Percentiles rank a stretch among this genome's conserved stretches.
Conservation (phyloP, 2,797 vertebrate genomes). For the Sciaenops ocellatus region DNA sequence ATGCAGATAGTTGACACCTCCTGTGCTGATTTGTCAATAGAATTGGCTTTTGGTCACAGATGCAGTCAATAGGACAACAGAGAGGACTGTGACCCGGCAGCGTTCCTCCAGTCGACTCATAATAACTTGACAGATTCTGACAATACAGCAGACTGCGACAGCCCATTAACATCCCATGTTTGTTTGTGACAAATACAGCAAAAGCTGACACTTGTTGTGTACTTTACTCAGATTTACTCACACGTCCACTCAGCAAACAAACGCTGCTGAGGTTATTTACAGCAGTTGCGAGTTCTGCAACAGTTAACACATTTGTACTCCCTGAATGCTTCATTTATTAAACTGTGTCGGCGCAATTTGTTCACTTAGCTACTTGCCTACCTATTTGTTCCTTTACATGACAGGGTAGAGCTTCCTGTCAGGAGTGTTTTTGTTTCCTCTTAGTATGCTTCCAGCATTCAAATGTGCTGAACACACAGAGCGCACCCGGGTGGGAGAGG, state of each 20-base stretch:
- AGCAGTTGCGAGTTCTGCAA: conserved; percentile 60
- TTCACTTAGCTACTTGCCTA: conserved; percentile 77
- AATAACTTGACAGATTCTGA: conserved; percentile 47
- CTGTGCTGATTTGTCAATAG: conserved; percentile 59
- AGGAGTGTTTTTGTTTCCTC: conserved; percentile 82
- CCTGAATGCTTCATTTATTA: conserved; percentile 81
- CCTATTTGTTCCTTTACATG: conserved; percentile 83
- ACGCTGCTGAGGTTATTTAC: conserved; percentile 67
- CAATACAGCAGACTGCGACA: conserved; percentile 1
- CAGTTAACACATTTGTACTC: conserved; percentile 80
- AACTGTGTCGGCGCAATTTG: conserved; percentile 75
- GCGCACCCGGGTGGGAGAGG: conserved; percentile 70
- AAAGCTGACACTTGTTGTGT: conserved; percentile 42
- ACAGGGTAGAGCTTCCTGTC: conserved; percentile 82
- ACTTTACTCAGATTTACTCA: conserved; percentile 52
- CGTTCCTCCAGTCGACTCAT: conserved; percentile 50
- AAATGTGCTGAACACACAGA: conserved; percentile 81
- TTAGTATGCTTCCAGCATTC: conserved; percentile 73
- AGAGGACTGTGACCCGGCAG: conserved; percentile 28
- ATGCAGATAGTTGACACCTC: conserved; percentile 41
- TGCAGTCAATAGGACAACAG: conserved; percentile 58
- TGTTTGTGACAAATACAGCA: conserved; percentile 47
- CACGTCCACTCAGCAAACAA: conserved; percentile 72
- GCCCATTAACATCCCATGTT: conserved; percentile 41
- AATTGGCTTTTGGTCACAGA: conserved; percentile 63